A percentile compares a stretch with the other conserved stretches of the same genome.
Conservation (phyloP, 2,797 vertebrate species). For the Numenius phaeopus region DNA sequence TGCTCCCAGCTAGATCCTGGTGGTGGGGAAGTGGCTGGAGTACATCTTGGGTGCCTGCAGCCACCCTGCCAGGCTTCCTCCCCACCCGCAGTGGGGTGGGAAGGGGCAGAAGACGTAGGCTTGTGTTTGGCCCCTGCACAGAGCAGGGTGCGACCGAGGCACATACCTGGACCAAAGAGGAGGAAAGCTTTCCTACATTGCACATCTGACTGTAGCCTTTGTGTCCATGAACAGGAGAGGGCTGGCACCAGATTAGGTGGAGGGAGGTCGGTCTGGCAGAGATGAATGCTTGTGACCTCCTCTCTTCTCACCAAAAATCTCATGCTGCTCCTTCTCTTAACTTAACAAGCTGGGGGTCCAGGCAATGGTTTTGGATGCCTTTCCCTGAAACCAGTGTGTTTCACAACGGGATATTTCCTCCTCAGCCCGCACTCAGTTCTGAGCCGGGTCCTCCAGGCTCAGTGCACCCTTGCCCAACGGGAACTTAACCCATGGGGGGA, state of each 20-base stretch:
- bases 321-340: background rate
- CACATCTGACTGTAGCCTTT: background rate
- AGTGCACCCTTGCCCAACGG: background rate
- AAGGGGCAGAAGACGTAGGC: background rate
- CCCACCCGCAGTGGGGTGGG: background rate
- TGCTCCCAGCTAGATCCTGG: slow-evolving; percentile 4
- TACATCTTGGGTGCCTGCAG: background rate
- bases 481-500: background rate
- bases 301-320: background rate
- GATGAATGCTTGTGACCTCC: background rate
- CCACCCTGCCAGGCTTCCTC: background rate
- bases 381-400: background rate
- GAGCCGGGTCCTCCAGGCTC: background rate
- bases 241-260: background rate
- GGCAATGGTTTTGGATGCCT: background rate
- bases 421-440: background rate
- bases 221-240: background rate
- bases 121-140: fast-evolving
- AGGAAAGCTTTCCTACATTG: background rate
- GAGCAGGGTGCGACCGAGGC: background rate
- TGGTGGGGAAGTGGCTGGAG: background rate
- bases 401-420: background rate
- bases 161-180: background rate
- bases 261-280: background rate
- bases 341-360: background rate